phyloP scores from a whole-genome alignment of 2,888 invertebrate species.

The Hemaris fuciformis region DNA sequence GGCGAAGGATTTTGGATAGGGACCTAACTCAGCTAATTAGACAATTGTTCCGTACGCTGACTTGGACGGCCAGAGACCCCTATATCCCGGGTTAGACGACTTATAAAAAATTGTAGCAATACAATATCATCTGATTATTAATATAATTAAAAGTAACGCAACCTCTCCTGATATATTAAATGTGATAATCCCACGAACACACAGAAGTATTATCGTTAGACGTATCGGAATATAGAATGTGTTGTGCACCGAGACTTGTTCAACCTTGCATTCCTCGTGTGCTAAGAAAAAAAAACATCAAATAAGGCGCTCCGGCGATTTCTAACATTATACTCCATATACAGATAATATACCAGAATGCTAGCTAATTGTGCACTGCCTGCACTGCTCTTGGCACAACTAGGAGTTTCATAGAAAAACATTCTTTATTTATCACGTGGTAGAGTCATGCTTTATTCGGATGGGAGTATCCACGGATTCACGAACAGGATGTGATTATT shows the following conservation, averaged over 20 bases:
- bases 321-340: slow-evolving; percentile 10
- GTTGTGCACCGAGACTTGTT: slow-evolving; percentile 3
- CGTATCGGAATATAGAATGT: not conserved
- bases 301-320: slow-evolving; percentile 7
- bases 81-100: too few relatives aligned
- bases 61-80: too few relatives aligned
- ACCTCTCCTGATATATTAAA: too few relatives aligned
- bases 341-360: slow-evolving; percentile 1
- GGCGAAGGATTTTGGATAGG: too few relatives aligned
- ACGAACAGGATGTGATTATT: too few relatives aligned
- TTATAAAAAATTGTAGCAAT: too few relatives aligned
- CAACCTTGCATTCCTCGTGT: slow-evolving; percentile 11
- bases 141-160: too few relatives aligned
- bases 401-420: not conserved
- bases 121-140: too few relatives aligned
- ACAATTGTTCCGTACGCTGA: too few relatives aligned
- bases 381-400: not conserved
- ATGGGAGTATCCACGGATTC: too few relatives aligned
- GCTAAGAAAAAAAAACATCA: slow-evolving; percentile 8
- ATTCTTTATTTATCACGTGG: not conserved
- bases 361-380: not conserved
- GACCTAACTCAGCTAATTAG: too few relatives aligned
- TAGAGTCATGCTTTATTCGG: too few relatives aligned
- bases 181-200: not conserved
- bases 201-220: not conserved